Evolutionary conservation across 2,888 invertebrate genomes (phyloP), one percentile per base, ranked within the genome.

Genomic region (Microctonus hyperodae): DNA sequence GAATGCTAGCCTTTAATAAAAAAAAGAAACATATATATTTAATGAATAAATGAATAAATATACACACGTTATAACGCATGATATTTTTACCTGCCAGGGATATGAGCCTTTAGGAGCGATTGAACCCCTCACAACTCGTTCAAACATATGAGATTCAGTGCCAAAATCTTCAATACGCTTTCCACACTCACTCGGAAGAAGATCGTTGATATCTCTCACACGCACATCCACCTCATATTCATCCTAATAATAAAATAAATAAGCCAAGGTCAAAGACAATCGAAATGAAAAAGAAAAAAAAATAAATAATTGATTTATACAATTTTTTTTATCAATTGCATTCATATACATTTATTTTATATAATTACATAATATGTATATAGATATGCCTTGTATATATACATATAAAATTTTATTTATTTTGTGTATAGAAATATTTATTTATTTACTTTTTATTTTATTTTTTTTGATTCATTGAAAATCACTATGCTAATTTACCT

Each of bases 71-170:
- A 33, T 35, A 11, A 9, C 3, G 22, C 31, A 13, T 22, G 6
- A 58, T 55, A 37, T 55, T 69, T 62, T 75, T 80, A 90, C 91
- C 86, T 91, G 91, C 92, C 92, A 93, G 2, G 92, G 92, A 82
- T 91, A 90, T 16, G 89, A 88, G 2, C 92, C 92, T 33, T 86
- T 86, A 9, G 85, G 85, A 0, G 91, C 90, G 11, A 87, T 78
- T 23, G 87, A 86, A 4, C 91, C 91, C 66, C 87, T 86, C 3
- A 92, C 87, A 1, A 92, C 89, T 75, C 89, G 86, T 65, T 87
- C 86, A 35, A 87, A 85, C 25, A 87, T 84, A 31, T 83, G 84
- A 69, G 86, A 86, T 2, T 83, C 82, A 11, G 79, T 76, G 10
- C 72, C 69, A 48, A 85, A 83, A 72, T 86, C 86, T 71, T 87